phyloP scores from a whole-genome alignment of 2,797 vertebrate genomes.

The Acanthurus lineatus region DNA sequence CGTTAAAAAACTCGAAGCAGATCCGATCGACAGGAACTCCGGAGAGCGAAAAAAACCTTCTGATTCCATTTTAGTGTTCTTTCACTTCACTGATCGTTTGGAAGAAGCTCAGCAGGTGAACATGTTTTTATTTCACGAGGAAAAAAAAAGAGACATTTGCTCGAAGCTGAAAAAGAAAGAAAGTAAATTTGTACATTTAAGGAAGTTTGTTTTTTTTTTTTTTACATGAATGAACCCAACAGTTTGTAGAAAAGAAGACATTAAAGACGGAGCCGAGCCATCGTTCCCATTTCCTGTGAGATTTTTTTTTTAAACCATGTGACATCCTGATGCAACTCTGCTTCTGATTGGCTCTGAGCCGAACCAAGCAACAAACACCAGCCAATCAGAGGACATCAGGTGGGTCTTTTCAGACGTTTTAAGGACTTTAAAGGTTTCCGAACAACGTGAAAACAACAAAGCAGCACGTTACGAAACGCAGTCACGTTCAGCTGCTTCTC shows the following conservation, averaged over 20 bases:
- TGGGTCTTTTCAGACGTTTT: too few species aligned
- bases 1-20: not conserved
- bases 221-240: not conserved
- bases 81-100: too few species aligned
- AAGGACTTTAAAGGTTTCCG: too few species aligned
- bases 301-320: too few species aligned
- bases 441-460: conserved; percentile 13
- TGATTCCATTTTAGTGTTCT: too few species aligned
- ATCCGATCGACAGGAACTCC: too few species aligned
- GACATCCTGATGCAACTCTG: too few species aligned
- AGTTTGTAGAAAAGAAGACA: conserved; percentile 16
- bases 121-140: conserved; percentile 56
- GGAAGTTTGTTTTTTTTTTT: not conserved
- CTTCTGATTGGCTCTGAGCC: too few species aligned
- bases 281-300: too few species aligned
- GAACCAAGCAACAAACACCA: too few species aligned
- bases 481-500: not conserved
- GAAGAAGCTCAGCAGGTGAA: conserved; percentile 16
- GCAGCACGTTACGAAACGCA: conserved; percentile 36
- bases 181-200: conserved; percentile 36
- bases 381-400: too few species aligned
- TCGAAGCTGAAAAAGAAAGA: conserved; percentile 49
- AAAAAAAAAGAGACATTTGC: conserved; percentile 35
- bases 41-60: too few species aligned
- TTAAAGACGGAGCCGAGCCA: not conserved